Base-by-base conservation (phyloP, 2,888 invertebrate genomes). In the Megalurothrips usitatus region DNA sequence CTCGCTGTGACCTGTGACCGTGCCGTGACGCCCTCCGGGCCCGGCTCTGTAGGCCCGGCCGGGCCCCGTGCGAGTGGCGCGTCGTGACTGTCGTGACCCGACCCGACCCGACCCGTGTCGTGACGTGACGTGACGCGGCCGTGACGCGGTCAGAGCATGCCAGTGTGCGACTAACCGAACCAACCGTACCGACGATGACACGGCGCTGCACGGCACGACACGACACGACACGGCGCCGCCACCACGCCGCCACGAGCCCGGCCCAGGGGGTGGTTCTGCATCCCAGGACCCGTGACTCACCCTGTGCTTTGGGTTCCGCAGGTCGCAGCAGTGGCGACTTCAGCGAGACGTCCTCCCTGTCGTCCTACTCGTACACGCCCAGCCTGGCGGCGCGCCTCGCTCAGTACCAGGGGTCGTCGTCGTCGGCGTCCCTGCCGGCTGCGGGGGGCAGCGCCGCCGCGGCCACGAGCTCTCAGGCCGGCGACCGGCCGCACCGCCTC, bases 351-450 rank as follows among this genome's bases (percentile, higher is more conserved):
- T 75, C 68, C 23, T 26, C 68, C 68, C 26, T 75, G 23, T 75
- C 68, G 23, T 26, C 68, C 6, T 86, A 83, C 82, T 75, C 68
- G 26, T 87, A 86, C 82, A 87, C 87, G 52, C 87, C 87, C 34
- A 85, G 86, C 82, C 82, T 87, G 82, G 86, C 87, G 63, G 85
- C 86, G 19, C 84, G 87, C 14, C 82, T 87, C 83, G 68, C 68
- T 12, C 68, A 75, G 68, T 75, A 75, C 26, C 68, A 75, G 26
- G 58, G 19, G 58, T 58, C 58, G 19, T 14, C 58, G 19, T 14
- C 58, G 11, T 58, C 58, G 58, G 58, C 58, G 58, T 58, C 58
- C 58, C 1, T 17, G 58, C 19, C 58, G 58, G 58, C 58, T 17
- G 58, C 19, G 58, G 58, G 58, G 19, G 14, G 14, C 3, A 43